Evolutionary conservation across 1,140 invertebrate genomes (phyloP).

Genomic region (Aporrectodea caliginosa): DNA sequence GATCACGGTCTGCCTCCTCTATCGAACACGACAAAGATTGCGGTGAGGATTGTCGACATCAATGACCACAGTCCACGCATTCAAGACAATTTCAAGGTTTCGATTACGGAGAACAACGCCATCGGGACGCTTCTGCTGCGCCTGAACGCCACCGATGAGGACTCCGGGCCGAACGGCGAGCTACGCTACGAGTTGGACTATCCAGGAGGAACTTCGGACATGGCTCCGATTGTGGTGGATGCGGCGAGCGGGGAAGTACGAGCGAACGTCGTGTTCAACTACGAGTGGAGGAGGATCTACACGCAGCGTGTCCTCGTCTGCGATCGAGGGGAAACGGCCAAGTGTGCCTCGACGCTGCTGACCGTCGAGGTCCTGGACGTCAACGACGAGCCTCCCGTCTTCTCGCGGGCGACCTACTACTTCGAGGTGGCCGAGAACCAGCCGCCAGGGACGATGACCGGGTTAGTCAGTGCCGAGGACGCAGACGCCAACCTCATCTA

Average conservation of each 20-base stretch:
- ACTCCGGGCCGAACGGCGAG: neutral
- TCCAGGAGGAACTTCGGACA: neutral
- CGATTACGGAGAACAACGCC: neutral
- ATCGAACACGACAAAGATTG: constrained; percentile 68
- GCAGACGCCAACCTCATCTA: constrained; percentile 12
- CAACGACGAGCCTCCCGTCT: constrained; percentile 10
- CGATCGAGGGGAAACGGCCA: constrained; percentile 78
- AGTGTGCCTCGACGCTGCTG: neutral
- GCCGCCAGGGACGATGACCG: neutral
- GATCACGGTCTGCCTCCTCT: constrained; percentile 22
- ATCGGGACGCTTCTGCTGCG: neutral
- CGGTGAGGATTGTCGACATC: constrained; percentile 72
- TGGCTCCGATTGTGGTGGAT: neutral
- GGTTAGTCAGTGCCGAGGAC: neutral
- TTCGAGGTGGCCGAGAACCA: constrained; percentile 6
- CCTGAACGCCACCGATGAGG: neutral
- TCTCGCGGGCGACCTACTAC: neutral
- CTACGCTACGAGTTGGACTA: neutral
- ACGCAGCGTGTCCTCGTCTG: constrained; percentile 84
- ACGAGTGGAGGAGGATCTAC: constrained; percentile 82
- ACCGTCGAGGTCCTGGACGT: constrained; percentile 10
- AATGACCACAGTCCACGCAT: constrained; percentile 86
- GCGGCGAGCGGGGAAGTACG: constrained; percentile 71
- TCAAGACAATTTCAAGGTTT: neutral
- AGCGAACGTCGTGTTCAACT: constrained; percentile 73